Conservation (phyloP, 2,888 invertebrate genomes). For the Crematogaster levior region DNA sequence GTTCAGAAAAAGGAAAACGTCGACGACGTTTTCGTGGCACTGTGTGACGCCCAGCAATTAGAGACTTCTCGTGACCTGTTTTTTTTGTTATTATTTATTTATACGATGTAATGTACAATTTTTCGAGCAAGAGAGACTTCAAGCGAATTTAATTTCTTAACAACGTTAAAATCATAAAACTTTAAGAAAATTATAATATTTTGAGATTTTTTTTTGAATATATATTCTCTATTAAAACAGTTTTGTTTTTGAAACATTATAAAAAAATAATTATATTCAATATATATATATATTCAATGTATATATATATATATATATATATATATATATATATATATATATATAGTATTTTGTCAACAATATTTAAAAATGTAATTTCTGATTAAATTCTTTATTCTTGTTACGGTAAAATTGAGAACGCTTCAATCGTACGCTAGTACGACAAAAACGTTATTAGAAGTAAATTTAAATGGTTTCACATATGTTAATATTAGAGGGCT, state of each 20-base stretch:
- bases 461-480: slow-evolving; percentile 63
- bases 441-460: slow-evolving; percentile 53
- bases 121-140: background rate
- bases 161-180: background rate
- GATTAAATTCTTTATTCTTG: background rate
- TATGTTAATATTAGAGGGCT: slow-evolving; percentile 62
- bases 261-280: background rate
- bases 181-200: background rate
- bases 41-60: slow-evolving; percentile 65
- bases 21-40: slow-evolving; percentile 46
- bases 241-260: background rate
- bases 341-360: background rate
- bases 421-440: slow-evolving; percentile 2
- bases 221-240: background rate
- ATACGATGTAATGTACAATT: slow-evolving; percentile 19
- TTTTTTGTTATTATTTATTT: slow-evolving; percentile 31
- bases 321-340: too few species aligned
- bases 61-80: slow-evolving; percentile 29
- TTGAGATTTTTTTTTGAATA: background rate
- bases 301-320: too few species aligned
- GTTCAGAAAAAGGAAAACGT: slow-evolving; percentile 36
- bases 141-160: background rate
- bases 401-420: background rate
- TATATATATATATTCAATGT: too few species aligned
- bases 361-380: background rate